These are phyloP conservation scores for Tricholaema leucomelas DNA, from an alignment of 2,113 vertebrate genomes.

Conservation along the genomic window DNA sequence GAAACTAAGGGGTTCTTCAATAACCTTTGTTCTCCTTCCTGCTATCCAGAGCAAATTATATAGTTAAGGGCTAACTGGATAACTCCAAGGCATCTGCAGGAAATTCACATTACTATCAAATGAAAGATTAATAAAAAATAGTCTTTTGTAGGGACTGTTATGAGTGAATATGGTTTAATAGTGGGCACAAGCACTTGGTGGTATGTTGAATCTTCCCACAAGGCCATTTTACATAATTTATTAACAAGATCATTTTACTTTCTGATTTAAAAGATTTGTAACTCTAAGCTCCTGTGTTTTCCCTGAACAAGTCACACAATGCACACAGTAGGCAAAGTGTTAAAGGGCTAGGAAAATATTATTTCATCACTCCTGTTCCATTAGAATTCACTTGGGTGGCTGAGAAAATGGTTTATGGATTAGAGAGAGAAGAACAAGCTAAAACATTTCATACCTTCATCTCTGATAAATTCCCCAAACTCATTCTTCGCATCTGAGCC, in stretches of 20 bases:
- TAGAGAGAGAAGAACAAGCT: constrained; percentile 87
- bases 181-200: constrained; percentile 21
- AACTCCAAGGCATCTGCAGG: constrained; percentile 41
- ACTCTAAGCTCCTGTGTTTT: constrained; percentile 65
- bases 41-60: neutral
- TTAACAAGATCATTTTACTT: constrained; percentile 61
- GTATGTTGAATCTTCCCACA: constrained; percentile 61
- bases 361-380: constrained; percentile 88
- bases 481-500: constrained; percentile 88
- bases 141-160: constrained; percentile 2
- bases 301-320: constrained; percentile 68
- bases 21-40: constrained; percentile 47
- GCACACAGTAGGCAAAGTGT: constrained; percentile 81
- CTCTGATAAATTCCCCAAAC: constrained; percentile 90
- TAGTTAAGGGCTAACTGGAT: neutral
- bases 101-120: constrained; percentile 46
- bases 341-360: constrained; percentile 87
- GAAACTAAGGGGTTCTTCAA: constrained; percentile 9
- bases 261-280: constrained; percentile 70
- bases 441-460: constrained; percentile 90
- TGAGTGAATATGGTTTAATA: constrained; percentile 46
- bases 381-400: constrained; percentile 91
- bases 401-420: constrained; percentile 91
- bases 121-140: neutral
- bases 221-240: constrained; percentile 68